A percentile compares a stretch with the other conserved stretches of the same genome.
phyloP scores from a whole-genome alignment of 2,888 invertebrate genomes.

The Drosophila longiperda region DNA sequence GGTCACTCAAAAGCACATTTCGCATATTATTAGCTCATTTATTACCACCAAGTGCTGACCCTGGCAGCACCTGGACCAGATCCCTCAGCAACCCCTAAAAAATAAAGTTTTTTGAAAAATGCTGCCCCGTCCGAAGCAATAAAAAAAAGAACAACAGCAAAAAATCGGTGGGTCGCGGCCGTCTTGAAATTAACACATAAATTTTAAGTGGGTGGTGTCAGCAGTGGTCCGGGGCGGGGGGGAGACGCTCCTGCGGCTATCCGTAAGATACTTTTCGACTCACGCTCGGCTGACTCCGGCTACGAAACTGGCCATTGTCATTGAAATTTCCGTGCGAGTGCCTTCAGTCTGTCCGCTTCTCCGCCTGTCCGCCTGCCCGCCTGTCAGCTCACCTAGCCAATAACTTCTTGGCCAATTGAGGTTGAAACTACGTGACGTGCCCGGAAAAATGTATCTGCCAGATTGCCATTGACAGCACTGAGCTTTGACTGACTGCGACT shows the following conservation, averaged over 20 bases:
- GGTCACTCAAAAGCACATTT: constrained; percentile 83
- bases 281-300: constrained; percentile 52
- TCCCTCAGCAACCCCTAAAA: constrained; percentile 27
- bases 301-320: constrained; percentile 60
- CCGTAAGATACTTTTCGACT: constrained; percentile 59
- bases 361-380: constrained; percentile 1
- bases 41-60: constrained; percentile 77
- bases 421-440: constrained; percentile 77
- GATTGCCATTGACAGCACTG: constrained; percentile 31
- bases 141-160: constrained; percentile 59
- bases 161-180: constrained; percentile 54
- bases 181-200: constrained; percentile 85
- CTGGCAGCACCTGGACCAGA: constrained; percentile 66
- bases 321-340: constrained; percentile 83
- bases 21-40: constrained; percentile 83
- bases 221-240: constrained; percentile 38
- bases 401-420: constrained; percentile 80
- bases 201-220: constrained; percentile 75
- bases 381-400: constrained; percentile 56
- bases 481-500: constrained; percentile 42
- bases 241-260: constrained; percentile 44
- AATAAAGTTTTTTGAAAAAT: constrained; percentile 67
- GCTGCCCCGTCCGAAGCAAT: constrained; percentile 50
- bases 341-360: constrained; percentile 61
- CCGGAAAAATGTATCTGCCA: constrained; percentile 42